Base-by-base conservation (phyloP, 2,113 vertebrate species). In the Myotis brandtii region DNA sequence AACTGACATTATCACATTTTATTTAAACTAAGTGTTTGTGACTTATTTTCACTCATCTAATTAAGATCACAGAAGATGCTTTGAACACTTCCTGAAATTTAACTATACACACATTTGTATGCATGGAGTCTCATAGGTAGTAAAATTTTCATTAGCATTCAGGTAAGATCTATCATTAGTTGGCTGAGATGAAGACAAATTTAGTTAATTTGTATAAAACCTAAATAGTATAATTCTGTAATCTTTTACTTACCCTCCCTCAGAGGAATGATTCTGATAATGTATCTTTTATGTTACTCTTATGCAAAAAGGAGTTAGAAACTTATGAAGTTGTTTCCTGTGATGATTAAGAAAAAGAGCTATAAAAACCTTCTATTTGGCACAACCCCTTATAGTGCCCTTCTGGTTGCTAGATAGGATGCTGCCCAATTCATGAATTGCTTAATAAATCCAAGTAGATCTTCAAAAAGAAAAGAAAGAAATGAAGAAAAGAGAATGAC, bases 401-500 rank as follows among this genome's bases (percentile, higher is more conserved):
- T 43, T 64, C 80, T 64, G 32, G 56, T 62, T 82, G 37, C 56
- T 30, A 43, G 25, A 62, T 43, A 27, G 16, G 80, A 62, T 82
- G 80, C 37, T 82, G 80, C 56, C 80, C 4, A 3, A 64, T 46
- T 82, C 80, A 64, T 64, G 56, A 82, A 82, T 30, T 59, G 34
- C 17, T 82, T 82, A 43, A 82, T 82, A 64, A 64, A 62, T 27
- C 37, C 80, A 43, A 64, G 43, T 43, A 43, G 25, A 82, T 46
- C 17, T 80, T 81, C 52, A 77, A 82, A 62, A 62, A 59, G 34
- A 30, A 64, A 83, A 83, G 34, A 27, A 70, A 88, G 64, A 93
- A 91, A 94, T 56, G 17, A 23, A 96, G 56, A 82, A 89, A 95
- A 93, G 62, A 93, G 62, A 91, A 93, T 77, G 50, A 52, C 32